phyloP scores from a whole-genome alignment of 2,888 invertebrate species.

The Agrenia bidenticulata region DNA sequence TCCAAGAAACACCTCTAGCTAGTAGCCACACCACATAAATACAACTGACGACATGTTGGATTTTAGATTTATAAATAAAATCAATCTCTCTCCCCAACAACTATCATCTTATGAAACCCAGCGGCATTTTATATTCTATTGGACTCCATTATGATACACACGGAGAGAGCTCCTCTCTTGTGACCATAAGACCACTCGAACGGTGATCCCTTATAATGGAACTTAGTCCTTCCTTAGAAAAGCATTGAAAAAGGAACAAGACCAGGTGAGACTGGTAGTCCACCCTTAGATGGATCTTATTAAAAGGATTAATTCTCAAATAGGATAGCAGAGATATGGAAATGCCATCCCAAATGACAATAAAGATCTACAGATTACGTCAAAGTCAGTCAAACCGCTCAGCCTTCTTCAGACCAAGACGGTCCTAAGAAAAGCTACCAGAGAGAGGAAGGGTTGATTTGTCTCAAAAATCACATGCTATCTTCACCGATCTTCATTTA shows the following conservation, averaged over 20 bases:
- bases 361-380: conserved; percentile 7
- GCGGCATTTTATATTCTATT: no score
- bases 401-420: background rate
- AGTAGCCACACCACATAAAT: no score
- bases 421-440: background rate
- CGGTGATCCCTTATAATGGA: no score
- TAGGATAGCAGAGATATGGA: background rate
- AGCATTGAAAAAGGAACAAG: background rate
- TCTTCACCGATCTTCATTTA: background rate
- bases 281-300: conserved; percentile 3
- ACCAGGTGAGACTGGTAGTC: background rate
- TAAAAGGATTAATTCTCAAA: conserved; percentile 3
- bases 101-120: no score
- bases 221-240: no score
- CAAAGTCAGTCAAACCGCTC: conserved; percentile 8
- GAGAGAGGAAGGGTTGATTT: background rate
- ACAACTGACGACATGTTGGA: no score
- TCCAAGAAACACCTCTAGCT: no score
- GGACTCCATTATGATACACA: no score
- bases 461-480: background rate
- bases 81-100: no score
- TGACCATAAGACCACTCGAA: no score
- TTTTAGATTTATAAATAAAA: no score
- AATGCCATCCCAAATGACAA: background rate
- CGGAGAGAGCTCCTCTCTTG: no score